These are phyloP conservation scores for Caenorhabditis panamensis DNA, from an alignment of 2,888 invertebrate species.

Conservation along the genomic window DNA sequence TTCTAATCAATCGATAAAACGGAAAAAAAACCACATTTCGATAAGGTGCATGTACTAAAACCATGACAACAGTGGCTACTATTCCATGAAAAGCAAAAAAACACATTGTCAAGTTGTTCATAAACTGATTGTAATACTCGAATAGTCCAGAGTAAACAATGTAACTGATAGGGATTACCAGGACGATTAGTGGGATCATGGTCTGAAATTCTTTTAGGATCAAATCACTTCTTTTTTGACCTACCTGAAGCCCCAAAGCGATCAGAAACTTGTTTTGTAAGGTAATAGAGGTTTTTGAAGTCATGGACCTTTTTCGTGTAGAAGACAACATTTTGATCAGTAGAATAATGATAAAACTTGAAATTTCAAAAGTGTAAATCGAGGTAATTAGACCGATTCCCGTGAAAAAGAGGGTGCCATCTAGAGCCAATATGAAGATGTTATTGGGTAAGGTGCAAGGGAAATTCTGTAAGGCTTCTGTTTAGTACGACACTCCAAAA, in stretches of 20 bases:
- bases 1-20: background rate
- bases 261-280: background rate
- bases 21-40: background rate
- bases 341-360: background rate
- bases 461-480: background rate
- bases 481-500: background rate
- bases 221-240: background rate
- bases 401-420: background rate
- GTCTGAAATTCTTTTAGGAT: background rate
- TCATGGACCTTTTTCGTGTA: background rate
- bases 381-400: background rate
- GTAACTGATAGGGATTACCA: background rate
- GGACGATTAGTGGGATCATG: background rate
- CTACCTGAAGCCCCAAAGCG: background rate
- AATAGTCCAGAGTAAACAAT: background rate
- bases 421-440: background rate
- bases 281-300: background rate
- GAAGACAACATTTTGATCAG: background rate
- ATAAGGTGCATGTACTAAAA: conserved; percentile 25
- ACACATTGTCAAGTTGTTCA: background rate
- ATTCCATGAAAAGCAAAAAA: background rate
- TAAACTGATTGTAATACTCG: background rate
- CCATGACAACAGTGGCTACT: conserved; percentile 27
- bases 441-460: background rate
- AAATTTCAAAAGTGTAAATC: background rate